A percentile compares a stretch with the other conserved stretches of the same genome.
Conservation (phyloP, 2,113 vertebrate genomes). For the Gymnogyps californianus region DNA sequence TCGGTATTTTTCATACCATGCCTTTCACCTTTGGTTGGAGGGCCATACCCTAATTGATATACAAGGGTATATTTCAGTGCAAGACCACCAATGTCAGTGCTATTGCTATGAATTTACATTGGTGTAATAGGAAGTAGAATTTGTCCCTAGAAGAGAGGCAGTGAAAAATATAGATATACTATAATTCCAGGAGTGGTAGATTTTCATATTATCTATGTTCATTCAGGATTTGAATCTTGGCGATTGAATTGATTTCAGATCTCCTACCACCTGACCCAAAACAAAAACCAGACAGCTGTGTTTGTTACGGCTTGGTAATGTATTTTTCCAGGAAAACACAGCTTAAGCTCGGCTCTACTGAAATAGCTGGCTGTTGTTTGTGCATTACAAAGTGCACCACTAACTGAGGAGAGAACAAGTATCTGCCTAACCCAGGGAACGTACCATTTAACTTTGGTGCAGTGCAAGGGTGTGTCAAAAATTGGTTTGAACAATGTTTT, state of each 20-base stretch:
- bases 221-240: background rate
- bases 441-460: background rate
- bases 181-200: background rate
- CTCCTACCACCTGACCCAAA: constrained; percentile 26
- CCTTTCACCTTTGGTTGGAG: background rate
- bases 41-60: background rate
- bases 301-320: constrained; percentile 35
- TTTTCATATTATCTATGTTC: background rate
- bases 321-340: constrained; percentile 37
- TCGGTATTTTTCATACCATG: background rate
- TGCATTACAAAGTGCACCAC: background rate
- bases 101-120: background rate
- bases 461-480: background rate
- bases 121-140: background rate
- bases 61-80: background rate
- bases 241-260: constrained; percentile 18
- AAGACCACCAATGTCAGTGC: background rate
- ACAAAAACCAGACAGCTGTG: constrained; percentile 40
- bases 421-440: background rate
- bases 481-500: background rate
- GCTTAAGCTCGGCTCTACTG: background rate
- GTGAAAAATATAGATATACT: background rate
- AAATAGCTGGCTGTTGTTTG: background rate
- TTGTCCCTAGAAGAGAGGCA: background rate
- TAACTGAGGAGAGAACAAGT: background rate